phyloP scores from a whole-genome alignment of 1,140 invertebrate genomes.

The Drosophila grimshawi region DNA sequence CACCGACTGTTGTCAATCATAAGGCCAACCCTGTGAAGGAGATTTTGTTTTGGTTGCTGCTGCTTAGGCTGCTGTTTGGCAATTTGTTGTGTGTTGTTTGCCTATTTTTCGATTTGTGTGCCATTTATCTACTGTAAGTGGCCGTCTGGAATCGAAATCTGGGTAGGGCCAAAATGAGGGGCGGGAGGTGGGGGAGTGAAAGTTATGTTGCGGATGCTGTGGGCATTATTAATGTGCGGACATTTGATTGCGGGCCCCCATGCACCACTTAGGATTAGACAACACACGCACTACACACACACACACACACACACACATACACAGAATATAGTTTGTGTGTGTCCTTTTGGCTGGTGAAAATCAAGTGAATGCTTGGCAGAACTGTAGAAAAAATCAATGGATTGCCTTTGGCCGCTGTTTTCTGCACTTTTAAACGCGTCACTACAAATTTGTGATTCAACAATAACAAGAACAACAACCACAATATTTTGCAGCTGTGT shows the following conservation, averaged over 20 bases:
- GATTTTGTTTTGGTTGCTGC: slow-evolving; percentile 7
- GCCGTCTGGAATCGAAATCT: slow-evolving; percentile 3
- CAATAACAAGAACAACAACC: background rate
- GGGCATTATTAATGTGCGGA: slow-evolving; percentile 45
- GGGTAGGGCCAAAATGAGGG: background rate
- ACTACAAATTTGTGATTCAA: slow-evolving; percentile 57
- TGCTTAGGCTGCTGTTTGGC: slow-evolving; percentile 46
- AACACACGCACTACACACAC: background rate
- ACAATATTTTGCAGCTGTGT: slow-evolving; percentile 36
- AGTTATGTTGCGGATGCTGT: slow-evolving; percentile 24
- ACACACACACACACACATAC: background rate
- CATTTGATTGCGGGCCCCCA: slow-evolving; percentile 45
- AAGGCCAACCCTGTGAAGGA: slow-evolving; percentile 29
- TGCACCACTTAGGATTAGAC: slow-evolving; percentile 43
- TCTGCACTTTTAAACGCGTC: slow-evolving; percentile 79
- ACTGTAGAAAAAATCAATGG: slow-evolving; percentile 72
- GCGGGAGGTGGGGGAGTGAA: background rate
- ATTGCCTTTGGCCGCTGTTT: slow-evolving; percentile 64
- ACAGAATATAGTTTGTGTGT: slow-evolving; percentile 1
- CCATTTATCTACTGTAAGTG: slow-evolving; percentile 50
- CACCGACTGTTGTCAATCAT: slow-evolving; percentile 60
- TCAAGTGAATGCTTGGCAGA: background rate
- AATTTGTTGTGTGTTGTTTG: slow-evolving; percentile 64
- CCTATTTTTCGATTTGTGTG: slow-evolving; percentile 60
- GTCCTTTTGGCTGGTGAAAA: slow-evolving; percentile 20